Conservation (phyloP, 2,113 vertebrate genomes). For the Bucco capensis region DNA sequence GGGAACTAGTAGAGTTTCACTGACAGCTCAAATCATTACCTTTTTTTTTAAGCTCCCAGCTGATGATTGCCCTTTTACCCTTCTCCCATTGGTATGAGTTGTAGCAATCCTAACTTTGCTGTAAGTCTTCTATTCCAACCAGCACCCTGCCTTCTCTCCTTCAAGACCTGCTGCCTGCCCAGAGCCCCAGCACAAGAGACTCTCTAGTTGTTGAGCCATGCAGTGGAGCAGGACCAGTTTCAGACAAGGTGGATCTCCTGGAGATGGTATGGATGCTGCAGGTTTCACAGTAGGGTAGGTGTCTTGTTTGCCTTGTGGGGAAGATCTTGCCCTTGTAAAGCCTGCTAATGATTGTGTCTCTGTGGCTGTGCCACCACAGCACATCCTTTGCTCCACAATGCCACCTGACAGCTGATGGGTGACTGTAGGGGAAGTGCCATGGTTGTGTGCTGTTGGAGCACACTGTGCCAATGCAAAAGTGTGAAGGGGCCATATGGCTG, state of each 20-base stretch:
- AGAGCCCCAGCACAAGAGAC: not conserved
- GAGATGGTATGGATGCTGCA: rapidly evolving
- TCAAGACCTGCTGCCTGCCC: not conserved
- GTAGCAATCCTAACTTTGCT: not conserved
- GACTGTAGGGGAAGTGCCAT: not conserved
- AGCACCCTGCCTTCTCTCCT: not conserved
- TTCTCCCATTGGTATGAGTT: not conserved
- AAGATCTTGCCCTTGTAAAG: not conserved
- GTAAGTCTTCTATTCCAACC: not conserved
- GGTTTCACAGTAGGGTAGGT: not conserved
- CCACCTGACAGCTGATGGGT: not conserved
- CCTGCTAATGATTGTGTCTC: not conserved
- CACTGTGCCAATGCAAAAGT: rapidly evolving
- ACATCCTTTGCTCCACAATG: rapidly evolving
- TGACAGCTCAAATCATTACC: not conserved
- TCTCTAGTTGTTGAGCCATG: rapidly evolving
- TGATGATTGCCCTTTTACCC: not conserved
- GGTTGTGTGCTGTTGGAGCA: not conserved
- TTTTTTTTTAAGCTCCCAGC: not conserved
- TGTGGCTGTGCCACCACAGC: not conserved
- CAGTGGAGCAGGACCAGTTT: not conserved
- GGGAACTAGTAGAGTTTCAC: not conserved
- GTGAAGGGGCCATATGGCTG: not conserved
- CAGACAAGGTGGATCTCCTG: not conserved
- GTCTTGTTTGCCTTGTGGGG: not conserved